Base-by-base conservation (phyloP, 2,113 vertebrate genomes). In the Nicator chloris region DNA sequence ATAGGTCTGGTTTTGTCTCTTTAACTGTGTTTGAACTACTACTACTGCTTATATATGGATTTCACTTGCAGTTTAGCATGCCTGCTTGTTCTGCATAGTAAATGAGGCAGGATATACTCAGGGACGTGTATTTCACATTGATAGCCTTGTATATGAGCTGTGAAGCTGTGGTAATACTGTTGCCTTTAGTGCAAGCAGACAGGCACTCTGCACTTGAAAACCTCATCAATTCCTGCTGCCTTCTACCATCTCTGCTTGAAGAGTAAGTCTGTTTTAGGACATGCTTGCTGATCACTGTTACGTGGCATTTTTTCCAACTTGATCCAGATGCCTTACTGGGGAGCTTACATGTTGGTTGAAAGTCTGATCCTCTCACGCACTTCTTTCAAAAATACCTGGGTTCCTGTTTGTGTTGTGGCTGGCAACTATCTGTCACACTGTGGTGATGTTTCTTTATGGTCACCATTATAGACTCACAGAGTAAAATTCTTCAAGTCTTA, bases 391-490 rank as follows among this genome's bases (percentile, higher is more conserved):
- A 39, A 51, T 37, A 9, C 23, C 4, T 14, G 1, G 35, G 4
- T 50, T 69, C 11, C 5, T 7, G 1, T 72, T 77, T 77, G 44
- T 17, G 8, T 22, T 57, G 10, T 59, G 44, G 10, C 28, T 53
- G 49, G 13, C 30, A 59, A 7, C 39, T 40, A 0, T 23, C 22
- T 70, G 27, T 35, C 11, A 50, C 1, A 2, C 37, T 53, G 16
- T 13, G 4, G 13, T 70, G 28, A 4, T 1, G 0, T 75, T 86
- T 79, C 28, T 50, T 54, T 50, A 20, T 45, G 14, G 19, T 60
- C 22, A 54, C 2, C 1, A 1, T 21, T n/a, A 27, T 1, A 72
- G 28, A 20, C 13, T 50, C 7, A 23, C 0, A 0, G 16, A 24
- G 5, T 65, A n/a, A 45, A 82, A 40, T 40, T 27, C 11, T 50